Conservation (phyloP, 2,797 vertebrate genomes). For the Fistularia tabacaria region DNA sequence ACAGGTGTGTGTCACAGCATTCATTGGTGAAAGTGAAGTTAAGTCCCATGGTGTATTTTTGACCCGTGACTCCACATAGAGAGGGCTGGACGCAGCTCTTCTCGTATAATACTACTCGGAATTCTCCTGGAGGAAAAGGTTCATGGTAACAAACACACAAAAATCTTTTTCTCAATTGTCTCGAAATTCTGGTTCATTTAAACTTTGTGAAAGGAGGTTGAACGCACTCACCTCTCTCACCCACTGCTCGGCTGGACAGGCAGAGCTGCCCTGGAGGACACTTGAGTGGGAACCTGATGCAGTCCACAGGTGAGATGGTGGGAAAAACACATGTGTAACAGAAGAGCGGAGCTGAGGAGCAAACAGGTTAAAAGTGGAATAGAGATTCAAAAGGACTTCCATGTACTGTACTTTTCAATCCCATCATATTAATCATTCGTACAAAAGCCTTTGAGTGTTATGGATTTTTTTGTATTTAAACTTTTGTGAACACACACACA, state of each 20-base stretch:
- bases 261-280: slow-evolving; percentile 70
- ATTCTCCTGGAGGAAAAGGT: slow-evolving; percentile 58
- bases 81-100: slow-evolving; percentile 68
- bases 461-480: too few relatives aligned
- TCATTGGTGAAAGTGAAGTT: slow-evolving; percentile 78
- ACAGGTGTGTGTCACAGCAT: slow-evolving; percentile 75
- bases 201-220: slow-evolving; percentile 11
- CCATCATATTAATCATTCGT: too few relatives aligned
- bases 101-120: slow-evolving; percentile 70
- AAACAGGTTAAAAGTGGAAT: not conserved
- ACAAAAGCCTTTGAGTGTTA: too few relatives aligned
- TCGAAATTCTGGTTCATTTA: slow-evolving; percentile 40
- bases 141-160: too few relatives aligned
- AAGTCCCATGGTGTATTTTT: slow-evolving; percentile 68
- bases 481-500: too few relatives aligned
- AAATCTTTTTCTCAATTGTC: too few relatives aligned
- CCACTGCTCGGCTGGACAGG: slow-evolving; percentile 69
- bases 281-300: slow-evolving; percentile 67
- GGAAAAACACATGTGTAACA: slow-evolving; percentile 81
- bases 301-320: slow-evolving; percentile 71
- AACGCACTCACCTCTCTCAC: slow-evolving; percentile 55
- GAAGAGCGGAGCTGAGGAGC: slow-evolving; percentile 62
- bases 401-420: too few relatives aligned
- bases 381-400: too few relatives aligned
- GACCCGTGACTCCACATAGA: slow-evolving; percentile 67